A percentile compares a stretch with the other conserved stretches of the same genome.
phyloP scores from a whole-genome alignment of 2,113 vertebrate species.

The cattle (Bos taurus) region ARS-UCD2.0 NC_037344.1:3577001-3577500 shows the following conservation, averaged over 20 bases:
- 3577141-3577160: background rate
- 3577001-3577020: background rate
- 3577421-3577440: background rate
- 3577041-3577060: background rate
- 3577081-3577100: background rate
- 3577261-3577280: background rate
- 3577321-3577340: background rate
- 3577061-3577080: background rate
- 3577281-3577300: background rate
- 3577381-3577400: background rate
- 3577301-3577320: background rate
- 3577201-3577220: background rate
- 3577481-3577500: background rate
- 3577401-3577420: background rate
- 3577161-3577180: background rate
- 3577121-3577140: background rate
- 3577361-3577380: background rate
- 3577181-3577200: background rate
- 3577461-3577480: background rate
- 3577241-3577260: background rate
- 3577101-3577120: background rate
- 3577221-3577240: background rate
- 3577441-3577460: background rate
- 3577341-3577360: background rate
- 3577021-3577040: background rate